These are phyloP conservation scores for Ptilonorhynchus violaceus DNA, from an alignment of 2,113 vertebrate species.

Conservation along the genomic window DNA sequence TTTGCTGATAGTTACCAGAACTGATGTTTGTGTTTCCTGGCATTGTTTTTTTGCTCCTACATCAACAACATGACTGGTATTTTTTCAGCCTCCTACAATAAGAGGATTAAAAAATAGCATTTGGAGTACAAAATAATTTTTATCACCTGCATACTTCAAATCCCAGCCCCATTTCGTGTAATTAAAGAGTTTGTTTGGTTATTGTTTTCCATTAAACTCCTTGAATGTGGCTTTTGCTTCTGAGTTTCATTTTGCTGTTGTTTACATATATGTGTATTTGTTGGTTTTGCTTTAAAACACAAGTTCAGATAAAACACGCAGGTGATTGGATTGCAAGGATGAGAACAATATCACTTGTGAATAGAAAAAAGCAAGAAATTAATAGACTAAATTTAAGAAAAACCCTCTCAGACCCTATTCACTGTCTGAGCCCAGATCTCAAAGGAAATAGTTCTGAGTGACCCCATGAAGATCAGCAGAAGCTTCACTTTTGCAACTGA, in stretches of 20 bases:
- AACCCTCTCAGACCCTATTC: not conserved
- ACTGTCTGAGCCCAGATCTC: not conserved
- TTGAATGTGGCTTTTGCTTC: not conserved
- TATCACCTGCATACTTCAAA: not conserved
- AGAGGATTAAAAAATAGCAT: not conserved
- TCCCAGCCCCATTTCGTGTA: not conserved
- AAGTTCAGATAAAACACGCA: not conserved
- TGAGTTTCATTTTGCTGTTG: not conserved
- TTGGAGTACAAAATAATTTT: not conserved
- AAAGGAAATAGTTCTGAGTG: not conserved
- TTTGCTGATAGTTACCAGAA: not conserved
- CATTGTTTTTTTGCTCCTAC: not conserved
- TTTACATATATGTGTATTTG: not conserved
- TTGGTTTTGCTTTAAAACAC: not conserved
- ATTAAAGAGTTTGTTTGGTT: not conserved
- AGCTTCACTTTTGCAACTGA: not conserved
- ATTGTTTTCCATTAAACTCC: not conserved
- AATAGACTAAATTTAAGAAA: not conserved
- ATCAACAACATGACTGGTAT: not conserved
- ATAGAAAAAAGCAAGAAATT: not conserved
- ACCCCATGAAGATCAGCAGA: not conserved
- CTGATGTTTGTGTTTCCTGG: not conserved
- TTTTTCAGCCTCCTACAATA: not conserved
- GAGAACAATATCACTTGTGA: not conserved
- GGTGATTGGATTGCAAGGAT: not conserved